phyloP scores from a whole-genome alignment of 2,888 invertebrate species.

The Pardosa pseudoannulata region DNA sequence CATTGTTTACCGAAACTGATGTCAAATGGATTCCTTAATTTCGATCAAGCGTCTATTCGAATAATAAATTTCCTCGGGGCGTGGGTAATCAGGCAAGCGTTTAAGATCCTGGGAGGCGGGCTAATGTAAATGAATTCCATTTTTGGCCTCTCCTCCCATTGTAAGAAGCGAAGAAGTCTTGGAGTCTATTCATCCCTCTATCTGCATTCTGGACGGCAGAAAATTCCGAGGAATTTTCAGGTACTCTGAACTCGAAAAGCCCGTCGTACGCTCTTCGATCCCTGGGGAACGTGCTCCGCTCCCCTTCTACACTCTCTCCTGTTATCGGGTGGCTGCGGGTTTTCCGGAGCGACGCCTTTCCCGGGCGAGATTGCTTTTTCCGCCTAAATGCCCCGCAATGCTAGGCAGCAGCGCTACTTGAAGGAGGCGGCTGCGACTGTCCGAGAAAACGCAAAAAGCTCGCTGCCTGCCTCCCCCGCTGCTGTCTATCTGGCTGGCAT shows the following conservation, averaged over 20 bases:
- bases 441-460: slow-evolving; percentile 63
- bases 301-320: slow-evolving; percentile 35
- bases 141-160: slow-evolving; percentile 37
- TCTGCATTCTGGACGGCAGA: slow-evolving; percentile 55
- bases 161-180: slow-evolving; percentile 30
- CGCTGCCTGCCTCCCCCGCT: slow-evolving; percentile 16
- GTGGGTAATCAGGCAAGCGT: slow-evolving; percentile 63
- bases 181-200: slow-evolving; percentile 38
- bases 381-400: slow-evolving; percentile 71
- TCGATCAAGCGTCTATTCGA: slow-evolving; percentile 31
- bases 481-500: slow-evolving; percentile 48
- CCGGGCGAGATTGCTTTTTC: slow-evolving; percentile 70
- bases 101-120: slow-evolving; percentile 46
- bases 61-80: slow-evolving; percentile 57
- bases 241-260: slow-evolving; percentile 72
- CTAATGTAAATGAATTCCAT: slow-evolving; percentile 67
- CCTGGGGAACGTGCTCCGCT: slow-evolving; percentile 32
- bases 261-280: slow-evolving; percentile 39
- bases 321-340: slow-evolving; percentile 62
- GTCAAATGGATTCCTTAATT: slow-evolving; percentile 62
- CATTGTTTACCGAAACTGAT: slow-evolving; percentile 61
- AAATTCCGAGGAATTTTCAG: slow-evolving; percentile 63
- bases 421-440: slow-evolving; percentile 43
- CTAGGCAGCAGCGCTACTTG: slow-evolving; percentile 69
- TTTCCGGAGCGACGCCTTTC: slow-evolving; percentile 57